phyloP scores from a whole-genome alignment of 1,140 invertebrate genomes.

The Campoletis sonorensis region DNA sequence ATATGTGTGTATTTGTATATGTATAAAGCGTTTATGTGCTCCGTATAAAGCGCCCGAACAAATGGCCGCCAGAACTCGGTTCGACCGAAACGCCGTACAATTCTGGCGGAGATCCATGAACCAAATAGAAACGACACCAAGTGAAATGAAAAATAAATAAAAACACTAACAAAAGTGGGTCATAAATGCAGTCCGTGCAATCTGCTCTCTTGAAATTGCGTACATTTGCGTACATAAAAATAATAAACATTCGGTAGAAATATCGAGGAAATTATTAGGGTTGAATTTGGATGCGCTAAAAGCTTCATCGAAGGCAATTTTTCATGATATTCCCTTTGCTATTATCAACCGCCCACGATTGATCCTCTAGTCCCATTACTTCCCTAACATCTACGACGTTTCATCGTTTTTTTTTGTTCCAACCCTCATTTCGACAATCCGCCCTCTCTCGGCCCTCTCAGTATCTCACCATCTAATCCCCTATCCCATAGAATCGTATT shows the following conservation, averaged over 20 bases:
- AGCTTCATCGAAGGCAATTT: slow-evolving; percentile 54
- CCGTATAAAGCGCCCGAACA: slow-evolving; percentile 50
- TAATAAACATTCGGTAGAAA: no score
- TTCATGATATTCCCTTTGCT: slow-evolving; percentile 46
- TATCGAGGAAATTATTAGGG: neutral
- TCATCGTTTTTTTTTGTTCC: neutral
- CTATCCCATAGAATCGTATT: neutral
- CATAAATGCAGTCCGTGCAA: no score
- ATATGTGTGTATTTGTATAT: neutral
- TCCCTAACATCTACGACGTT: neutral
- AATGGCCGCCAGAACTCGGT: slow-evolving; percentile 61
- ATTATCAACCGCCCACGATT: slow-evolving; percentile 3
- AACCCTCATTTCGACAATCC: neutral
- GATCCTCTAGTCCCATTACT: slow-evolving; percentile 28
- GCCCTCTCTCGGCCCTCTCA: neutral
- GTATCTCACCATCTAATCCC: neutral
- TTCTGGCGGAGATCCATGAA: neutral
- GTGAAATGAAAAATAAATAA: slow-evolving; percentile 3
- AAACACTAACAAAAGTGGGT: no score
- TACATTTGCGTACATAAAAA: no score
- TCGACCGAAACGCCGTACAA: slow-evolving; percentile 43
- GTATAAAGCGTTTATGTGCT: slow-evolving; percentile 36
- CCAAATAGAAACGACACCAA: neutral
- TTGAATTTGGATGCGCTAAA: neutral
- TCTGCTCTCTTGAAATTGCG: neutral